A percentile compares a stretch with the other conserved stretches of the same genome.
Evolutionary conservation across 2,888 invertebrate species (phyloP).

Genomic region (Coremacera marginata): DNA sequence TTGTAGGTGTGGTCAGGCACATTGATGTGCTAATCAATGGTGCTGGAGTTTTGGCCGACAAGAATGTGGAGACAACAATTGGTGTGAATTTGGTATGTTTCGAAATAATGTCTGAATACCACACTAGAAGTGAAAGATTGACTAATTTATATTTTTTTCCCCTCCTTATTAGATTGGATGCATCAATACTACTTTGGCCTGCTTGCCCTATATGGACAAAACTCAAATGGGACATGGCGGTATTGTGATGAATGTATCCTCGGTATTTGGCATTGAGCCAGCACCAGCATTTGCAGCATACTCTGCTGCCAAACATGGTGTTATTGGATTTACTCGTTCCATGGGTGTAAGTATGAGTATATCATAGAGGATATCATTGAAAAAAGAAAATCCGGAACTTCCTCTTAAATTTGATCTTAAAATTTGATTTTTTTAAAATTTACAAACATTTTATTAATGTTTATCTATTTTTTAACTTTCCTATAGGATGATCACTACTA

Average conservation of each 20-base stretch:
- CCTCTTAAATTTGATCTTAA: no score
- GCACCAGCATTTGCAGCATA: slow-evolving; percentile 63
- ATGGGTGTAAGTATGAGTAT: slow-evolving; percentile 54
- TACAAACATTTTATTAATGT: no score
- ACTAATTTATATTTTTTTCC: not conserved
- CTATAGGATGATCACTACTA: slow-evolving; percentile 55
- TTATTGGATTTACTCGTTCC: slow-evolving; percentile 65
- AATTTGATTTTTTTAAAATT: not conserved
- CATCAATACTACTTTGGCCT: slow-evolving; percentile 60
- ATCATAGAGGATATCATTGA: not conserved
- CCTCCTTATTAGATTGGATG: slow-evolving; percentile 56
- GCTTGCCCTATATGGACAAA: slow-evolving; percentile 64
- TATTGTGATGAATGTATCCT: slow-evolving; percentile 63
- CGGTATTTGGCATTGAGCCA: slow-evolving; percentile 64
- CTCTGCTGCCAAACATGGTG: slow-evolving; percentile 65
- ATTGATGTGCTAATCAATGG: slow-evolving; percentile 65
- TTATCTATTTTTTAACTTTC: not conserved
- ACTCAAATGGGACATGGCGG: slow-evolving; percentile 63
- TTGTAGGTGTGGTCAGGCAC: slow-evolving; percentile 55
- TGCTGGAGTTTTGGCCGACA: slow-evolving; percentile 63
- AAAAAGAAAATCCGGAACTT: not conserved
- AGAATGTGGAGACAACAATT: slow-evolving; percentile 63
- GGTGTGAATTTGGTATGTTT: slow-evolving; percentile 63
- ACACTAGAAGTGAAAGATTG: not conserved
- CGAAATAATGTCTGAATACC: not conserved